Base-by-base conservation (phyloP, 2,888 invertebrate species). In the Polydrusus pterygomalis region DNA sequence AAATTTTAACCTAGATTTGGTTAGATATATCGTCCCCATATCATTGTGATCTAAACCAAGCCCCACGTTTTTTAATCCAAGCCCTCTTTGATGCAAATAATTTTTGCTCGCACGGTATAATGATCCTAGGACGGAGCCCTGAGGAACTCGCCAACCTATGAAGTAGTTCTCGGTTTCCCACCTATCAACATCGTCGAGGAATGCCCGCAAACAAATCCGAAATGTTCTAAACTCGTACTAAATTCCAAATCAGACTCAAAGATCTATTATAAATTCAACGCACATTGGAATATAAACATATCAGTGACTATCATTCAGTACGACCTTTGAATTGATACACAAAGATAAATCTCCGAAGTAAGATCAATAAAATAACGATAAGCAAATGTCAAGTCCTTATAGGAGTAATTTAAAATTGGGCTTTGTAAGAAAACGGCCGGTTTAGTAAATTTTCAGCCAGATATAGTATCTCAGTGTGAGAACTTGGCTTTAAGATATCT, bases 331-430 rank as follows among this genome's bases (percentile, higher is more conserved):
- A 75, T 79, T 78, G 81, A 82, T 81, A 79, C 78, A 74, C 69
- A 63, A 72, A 80, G 80, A 82, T 82, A 82, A 82, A 81, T 81
- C 78, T 71, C 68, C 77, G 60, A 47, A 72, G 70, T 71, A 76
- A 77, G 79, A 82, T 82, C 82, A 80, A 82, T 82, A 82, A 82
- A 80, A 79, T 80, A 80, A 78, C 80, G 81, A 81, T 81, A 81
- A 81, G 81, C 81, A 80, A 81, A 80, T 82, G 78, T 79, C 80
- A 69, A 73, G 67, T 70, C 82, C 81, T 77, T 81, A 80, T 81
- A 80, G 45, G 80, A 80, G 74, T 79, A 72, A 75, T 79, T 81
- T 80, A 78, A 82, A 82, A 81, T 82, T 79, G 72, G 79, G 71
- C 73, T 77, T 76, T 71, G 75, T 71, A 20, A 70, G 74, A 30